Conservation (phyloP, 2,797 vertebrate genomes). For the Phylloscopus collybita region DNA sequence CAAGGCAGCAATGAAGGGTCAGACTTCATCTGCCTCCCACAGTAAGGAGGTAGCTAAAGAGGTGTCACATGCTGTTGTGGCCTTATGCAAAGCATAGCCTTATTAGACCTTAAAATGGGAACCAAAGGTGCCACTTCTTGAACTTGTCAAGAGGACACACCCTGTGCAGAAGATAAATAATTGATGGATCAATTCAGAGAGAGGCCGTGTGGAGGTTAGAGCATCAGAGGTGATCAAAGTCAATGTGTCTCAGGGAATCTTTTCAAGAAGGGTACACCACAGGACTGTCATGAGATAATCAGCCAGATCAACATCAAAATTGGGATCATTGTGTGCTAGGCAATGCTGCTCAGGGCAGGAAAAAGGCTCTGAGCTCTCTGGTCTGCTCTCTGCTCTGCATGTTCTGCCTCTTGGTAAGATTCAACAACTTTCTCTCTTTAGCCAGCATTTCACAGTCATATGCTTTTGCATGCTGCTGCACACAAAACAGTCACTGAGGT, state of each 20-base stretch:
- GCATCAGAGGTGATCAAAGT: not conserved
- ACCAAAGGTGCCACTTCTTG: not conserved
- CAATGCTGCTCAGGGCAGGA: not conserved
- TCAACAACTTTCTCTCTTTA: not conserved
- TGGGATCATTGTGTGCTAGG: not conserved
- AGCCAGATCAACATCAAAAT: not conserved
- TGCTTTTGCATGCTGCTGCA: not conserved
- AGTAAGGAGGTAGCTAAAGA: not conserved
- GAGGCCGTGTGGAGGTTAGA: not conserved
- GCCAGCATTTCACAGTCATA: not conserved
- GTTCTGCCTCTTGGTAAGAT: not conserved
- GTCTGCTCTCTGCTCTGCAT: not conserved
- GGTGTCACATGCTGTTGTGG: not conserved
- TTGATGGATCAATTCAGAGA: not conserved
- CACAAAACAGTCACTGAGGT: not conserved
- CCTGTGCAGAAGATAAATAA: not conserved
- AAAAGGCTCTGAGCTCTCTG: not conserved
- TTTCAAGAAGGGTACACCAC: not conserved
- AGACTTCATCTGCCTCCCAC: not conserved
- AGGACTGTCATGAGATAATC: not conserved
- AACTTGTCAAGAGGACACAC: not conserved
- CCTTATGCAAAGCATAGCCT: not conserved
- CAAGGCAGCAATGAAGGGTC: not conserved
- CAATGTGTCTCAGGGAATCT: not conserved
- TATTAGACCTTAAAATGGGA: not conserved